phyloP scores from a whole-genome alignment of 2,797 vertebrate species.

The Lateolabrax maculatus region DNA sequence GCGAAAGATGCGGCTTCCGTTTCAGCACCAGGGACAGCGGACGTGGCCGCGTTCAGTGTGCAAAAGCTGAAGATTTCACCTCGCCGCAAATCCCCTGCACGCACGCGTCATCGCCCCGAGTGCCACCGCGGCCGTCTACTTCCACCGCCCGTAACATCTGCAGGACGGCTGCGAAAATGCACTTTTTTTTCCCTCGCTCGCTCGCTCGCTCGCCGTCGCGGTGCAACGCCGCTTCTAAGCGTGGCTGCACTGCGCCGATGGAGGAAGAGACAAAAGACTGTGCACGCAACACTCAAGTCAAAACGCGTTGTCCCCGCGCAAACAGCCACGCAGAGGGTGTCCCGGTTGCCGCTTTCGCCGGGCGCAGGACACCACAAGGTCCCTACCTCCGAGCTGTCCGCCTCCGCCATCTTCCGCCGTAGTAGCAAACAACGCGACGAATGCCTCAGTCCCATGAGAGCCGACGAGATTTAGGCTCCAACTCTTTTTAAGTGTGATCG shows the following conservation, averaged over 20 bases:
- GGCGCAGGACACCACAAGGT: slow-evolving; percentile 77
- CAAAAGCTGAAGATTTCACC: not conserved
- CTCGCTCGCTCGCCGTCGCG: slow-evolving; percentile 1
- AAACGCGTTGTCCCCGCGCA: too few species aligned
- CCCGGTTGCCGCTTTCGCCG: slow-evolving; percentile 38
- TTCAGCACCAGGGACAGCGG: slow-evolving; percentile 89
- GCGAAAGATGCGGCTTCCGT: slow-evolving; percentile 37
- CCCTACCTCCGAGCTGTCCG: slow-evolving; percentile 94
- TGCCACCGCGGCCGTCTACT: not conserved
- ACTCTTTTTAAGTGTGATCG: slow-evolving; percentile 65
- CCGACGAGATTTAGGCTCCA: slow-evolving; percentile 82
- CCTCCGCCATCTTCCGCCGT: slow-evolving; percentile 98
- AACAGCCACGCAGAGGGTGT: not conserved
- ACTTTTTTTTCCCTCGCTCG: slow-evolving; percentile 22
- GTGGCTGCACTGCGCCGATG: not conserved
- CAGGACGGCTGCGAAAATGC: slow-evolving; percentile 38
- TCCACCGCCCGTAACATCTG: slow-evolving; percentile 40
- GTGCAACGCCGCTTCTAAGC: not conserved
- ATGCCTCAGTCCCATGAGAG: slow-evolving; percentile 98
- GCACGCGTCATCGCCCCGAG: not conserved
- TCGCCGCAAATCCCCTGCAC: not conserved
- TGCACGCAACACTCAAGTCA: not conserved
- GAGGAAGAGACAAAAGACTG: not conserved
- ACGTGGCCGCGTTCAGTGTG: slow-evolving; percentile 5
- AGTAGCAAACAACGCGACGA: slow-evolving; percentile 99